Percentiles rank a stretch among this genome's conserved stretches.
Conservation (phyloP, 2,797 vertebrate genomes). For the Coccyzus lansbergi region DNA sequence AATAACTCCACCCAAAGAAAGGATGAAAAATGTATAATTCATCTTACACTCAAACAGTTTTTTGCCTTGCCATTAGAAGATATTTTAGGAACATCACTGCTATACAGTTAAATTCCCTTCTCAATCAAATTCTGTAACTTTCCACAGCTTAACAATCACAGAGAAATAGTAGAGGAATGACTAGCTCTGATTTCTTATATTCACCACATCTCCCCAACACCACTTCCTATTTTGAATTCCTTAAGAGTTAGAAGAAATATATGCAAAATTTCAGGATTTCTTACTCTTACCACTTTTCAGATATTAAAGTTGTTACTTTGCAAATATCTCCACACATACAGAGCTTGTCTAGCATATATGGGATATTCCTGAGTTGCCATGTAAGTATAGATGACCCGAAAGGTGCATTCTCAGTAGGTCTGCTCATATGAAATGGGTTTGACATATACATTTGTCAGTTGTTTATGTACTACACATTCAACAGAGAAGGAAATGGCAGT, state of each 20-base stretch:
- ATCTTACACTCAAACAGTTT: neutral
- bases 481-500: neutral
- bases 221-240: neutral
- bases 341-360: neutral
- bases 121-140: neutral
- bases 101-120: neutral
- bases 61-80: neutral
- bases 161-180: neutral
- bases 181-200: neutral
- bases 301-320: slow-evolving; percentile 14
- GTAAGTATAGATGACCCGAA: neutral
- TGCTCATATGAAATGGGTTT: neutral
- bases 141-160: neutral
- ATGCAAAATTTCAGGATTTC: neutral
- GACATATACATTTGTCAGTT: neutral
- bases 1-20: neutral
- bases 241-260: neutral
- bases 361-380: neutral
- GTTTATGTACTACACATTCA: neutral
- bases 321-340: neutral
- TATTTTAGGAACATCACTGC: neutral
- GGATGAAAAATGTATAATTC: neutral
- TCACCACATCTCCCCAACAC: neutral
- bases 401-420: neutral
- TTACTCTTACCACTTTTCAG: neutral